Evolutionary conservation across 2,888 invertebrate genomes (phyloP).

Genomic region (Tenodera sinensis): DNA sequence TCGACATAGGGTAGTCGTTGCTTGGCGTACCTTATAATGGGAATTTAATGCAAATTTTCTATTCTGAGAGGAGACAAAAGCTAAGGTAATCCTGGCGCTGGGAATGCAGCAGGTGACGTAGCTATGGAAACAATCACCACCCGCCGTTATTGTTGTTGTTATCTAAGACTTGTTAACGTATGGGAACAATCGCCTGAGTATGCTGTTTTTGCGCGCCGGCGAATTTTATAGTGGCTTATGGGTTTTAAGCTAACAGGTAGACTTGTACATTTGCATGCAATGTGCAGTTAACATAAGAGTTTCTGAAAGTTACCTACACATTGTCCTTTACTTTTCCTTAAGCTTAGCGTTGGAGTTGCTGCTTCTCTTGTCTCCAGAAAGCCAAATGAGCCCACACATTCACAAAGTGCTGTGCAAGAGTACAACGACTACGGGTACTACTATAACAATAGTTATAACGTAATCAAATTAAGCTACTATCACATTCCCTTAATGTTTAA

Average conservation of each 20-base stretch:
- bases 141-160: not conserved
- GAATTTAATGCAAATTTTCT: conserved; percentile 15
- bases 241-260: not conserved
- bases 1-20: not conserved
- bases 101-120: not conserved
- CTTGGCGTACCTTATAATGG: not conserved
- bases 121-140: not conserved
- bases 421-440: too few species aligned
- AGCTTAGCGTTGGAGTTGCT: too few species aligned
- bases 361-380: too few species aligned
- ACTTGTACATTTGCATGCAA: not conserved
- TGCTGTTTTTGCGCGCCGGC: too few species aligned
- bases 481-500: too few species aligned
- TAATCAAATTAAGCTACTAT: too few species aligned
- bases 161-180: not conserved
- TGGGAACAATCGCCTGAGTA: not conserved
- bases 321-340: too few species aligned
- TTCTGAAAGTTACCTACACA: not conserved
- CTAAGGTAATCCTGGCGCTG: not conserved
- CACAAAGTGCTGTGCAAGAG: too few species aligned
- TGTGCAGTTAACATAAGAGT: too few species aligned
- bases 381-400: too few species aligned
- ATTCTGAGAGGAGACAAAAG: not conserved
- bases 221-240: not conserved
- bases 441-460: too few species aligned